A percentile compares a stretch with the other conserved stretches of the same genome.
Conservation (phyloP, 2,888 invertebrate genomes). For the Deilephila elpenor region DNA sequence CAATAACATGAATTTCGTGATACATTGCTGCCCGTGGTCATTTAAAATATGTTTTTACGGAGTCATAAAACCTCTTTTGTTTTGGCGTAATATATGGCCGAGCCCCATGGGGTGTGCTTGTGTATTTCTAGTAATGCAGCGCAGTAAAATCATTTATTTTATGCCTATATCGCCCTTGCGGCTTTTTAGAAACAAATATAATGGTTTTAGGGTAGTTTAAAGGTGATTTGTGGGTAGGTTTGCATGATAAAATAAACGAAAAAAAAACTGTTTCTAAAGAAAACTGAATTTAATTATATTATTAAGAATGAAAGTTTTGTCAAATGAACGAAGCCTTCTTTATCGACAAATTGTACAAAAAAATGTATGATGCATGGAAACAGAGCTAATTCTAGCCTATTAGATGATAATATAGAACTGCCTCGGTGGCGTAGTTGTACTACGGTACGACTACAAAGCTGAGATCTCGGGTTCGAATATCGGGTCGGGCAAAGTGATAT, state of each 20-base stretch:
- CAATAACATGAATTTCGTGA: background rate
- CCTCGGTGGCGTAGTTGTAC: no score
- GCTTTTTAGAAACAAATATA: conserved; percentile 12
- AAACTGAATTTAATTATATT: no score
- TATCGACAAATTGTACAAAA: no score
- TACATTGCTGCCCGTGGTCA: background rate
- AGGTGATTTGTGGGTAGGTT: no score
- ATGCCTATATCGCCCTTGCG: conserved; percentile 11
- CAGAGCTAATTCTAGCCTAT: no score
- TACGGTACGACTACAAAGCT: no score
- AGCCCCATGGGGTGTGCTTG: background rate
- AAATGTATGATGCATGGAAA: no score
- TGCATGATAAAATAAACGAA: background rate
- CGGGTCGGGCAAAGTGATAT: no score
- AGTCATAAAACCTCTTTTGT: background rate
- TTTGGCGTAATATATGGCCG: conserved; percentile 2
- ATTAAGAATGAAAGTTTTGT: no score
- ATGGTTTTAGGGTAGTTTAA: background rate
- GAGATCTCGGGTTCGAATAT: no score
- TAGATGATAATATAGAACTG: no score
- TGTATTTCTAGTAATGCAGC: background rate
- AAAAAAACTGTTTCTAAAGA: background rate
- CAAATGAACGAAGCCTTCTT: no score
- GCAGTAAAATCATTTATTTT: background rate
- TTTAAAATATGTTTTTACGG: background rate